Base-by-base conservation (phyloP, 1,140 invertebrate species). In the Eulimnadia texana region DNA sequence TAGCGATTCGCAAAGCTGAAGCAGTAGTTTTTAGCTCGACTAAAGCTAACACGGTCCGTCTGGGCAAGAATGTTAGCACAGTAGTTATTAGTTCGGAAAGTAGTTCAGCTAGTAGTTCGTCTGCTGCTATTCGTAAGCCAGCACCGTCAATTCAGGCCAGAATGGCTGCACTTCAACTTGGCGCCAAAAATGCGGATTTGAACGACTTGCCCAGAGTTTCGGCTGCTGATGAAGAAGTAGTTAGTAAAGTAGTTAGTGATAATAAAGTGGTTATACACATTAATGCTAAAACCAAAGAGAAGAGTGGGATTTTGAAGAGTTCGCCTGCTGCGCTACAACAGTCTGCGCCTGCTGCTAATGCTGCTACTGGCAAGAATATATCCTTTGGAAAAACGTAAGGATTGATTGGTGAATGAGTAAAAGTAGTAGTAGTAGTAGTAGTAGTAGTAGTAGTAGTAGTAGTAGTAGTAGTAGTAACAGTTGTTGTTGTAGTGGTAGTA, bases 371-470 rank as follows among this genome's bases (percentile, higher is more conserved):
- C 50, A n/a, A 51, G 11, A 60, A 29, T 22, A 49, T 60, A 24
- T 47, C 50, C 11, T 61, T 61, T 24, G 49, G 24, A 29, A 27
- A 51, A 25, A 52, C 50, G 60, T 61, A 61, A 61, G 47, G 25
- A 33, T 1, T 28, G 19, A 20, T 47, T 28, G 24, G 24, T 50
- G 27, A 51, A 49, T 28, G 28, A 47, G 24, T 28, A 27, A 24
- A 16, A 13, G 47, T 49, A n/a, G 28, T 60, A 13, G 29, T 19
- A 16, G 50, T 60, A 50, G 50, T 60, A n/a, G n/a, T n/a, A n/a
- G n/a, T n/a, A n/a, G n/a, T n/a, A n/a, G n/a, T n/a, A n/a, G n/a
- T n/a, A n/a, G n/a, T n/a, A n/a, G n/a, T n/a, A n/a, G n/a, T n/a
- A n/a, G n/a, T n/a, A n/a, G n/a, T n/a, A n/a, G n/a, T n/a, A n/a